phyloP scores from a whole-genome alignment of 1,140 invertebrate species.

The Nixonia krombeini region DNA sequence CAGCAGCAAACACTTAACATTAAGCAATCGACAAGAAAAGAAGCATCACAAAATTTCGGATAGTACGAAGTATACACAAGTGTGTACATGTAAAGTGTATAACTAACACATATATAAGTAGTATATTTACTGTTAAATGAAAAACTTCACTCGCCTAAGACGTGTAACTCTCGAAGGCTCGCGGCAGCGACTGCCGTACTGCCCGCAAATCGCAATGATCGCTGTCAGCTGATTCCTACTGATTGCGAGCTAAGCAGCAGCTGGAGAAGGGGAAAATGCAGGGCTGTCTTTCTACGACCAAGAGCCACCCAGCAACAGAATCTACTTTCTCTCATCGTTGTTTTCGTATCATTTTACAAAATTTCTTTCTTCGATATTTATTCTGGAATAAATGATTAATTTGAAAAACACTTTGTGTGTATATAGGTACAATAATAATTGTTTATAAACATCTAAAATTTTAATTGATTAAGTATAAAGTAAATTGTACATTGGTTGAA shows the following conservation, averaged over 20 bases:
- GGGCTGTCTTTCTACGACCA: slow-evolving; percentile 1
- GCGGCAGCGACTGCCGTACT: slow-evolving; percentile 46
- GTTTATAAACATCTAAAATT: too few species aligned
- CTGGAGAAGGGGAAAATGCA: slow-evolving; percentile 37
- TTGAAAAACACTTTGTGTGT: too few species aligned
- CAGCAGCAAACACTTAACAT: not conserved
- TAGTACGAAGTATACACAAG: not conserved
- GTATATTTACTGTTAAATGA: not conserved
- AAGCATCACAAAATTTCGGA: not conserved
- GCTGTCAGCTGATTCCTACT: slow-evolving; percentile 45
- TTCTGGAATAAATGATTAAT: too few species aligned
- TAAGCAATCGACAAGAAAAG: too few species aligned
- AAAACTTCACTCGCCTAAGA: slow-evolving; percentile 32
- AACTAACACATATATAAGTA: not conserved
- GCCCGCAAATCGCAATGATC: slow-evolving; percentile 40
- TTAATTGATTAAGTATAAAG: too few species aligned
- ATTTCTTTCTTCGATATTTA: too few species aligned
- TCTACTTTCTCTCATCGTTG: too few species aligned
- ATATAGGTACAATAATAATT: too few species aligned
- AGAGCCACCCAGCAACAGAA: slow-evolving; percentile 22
- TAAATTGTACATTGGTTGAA: too few species aligned
- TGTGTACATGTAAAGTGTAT: not conserved
- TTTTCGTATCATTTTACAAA: too few species aligned
- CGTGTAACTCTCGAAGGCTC: slow-evolving; percentile 47
- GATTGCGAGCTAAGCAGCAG: slow-evolving; percentile 30